These are phyloP conservation scores for Mesopsocus fuscifrons DNA, from an alignment of 2,888 invertebrate genomes.

Conservation along the genomic window DNA sequence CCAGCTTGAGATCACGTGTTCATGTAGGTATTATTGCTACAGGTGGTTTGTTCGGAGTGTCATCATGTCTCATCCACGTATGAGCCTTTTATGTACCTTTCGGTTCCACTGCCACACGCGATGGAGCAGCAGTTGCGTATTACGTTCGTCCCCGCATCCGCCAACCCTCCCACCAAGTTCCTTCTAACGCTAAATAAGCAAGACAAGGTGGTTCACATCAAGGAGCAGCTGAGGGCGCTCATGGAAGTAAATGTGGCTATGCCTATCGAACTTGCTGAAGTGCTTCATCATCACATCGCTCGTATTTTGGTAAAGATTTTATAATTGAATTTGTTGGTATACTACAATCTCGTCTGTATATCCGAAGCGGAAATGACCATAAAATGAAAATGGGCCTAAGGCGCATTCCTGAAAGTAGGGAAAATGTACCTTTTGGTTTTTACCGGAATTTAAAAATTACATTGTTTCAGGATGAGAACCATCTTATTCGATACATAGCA, in stretches of 20 bases:
- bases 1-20: too few species aligned
- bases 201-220: slow-evolving; percentile 32
- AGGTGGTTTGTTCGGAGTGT: slow-evolving; percentile 40
- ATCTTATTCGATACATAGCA: slow-evolving; percentile 30
- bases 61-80: slow-evolving; percentile 39
- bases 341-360: not conserved
- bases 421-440: too few species aligned
- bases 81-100: slow-evolving; percentile 48
- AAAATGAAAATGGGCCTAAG: too few species aligned
- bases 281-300: slow-evolving; percentile 36
- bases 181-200: slow-evolving; percentile 35
- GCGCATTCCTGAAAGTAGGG: too few species aligned
- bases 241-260: slow-evolving; percentile 23
- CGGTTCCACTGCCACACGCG: slow-evolving; percentile 40
- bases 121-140: slow-evolving; percentile 37
- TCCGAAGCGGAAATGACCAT: too few species aligned
- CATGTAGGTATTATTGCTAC: too few species aligned
- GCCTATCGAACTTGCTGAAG: slow-evolving; percentile 33
- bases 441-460: too few species aligned
- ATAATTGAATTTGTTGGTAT: slow-evolving; percentile 8
- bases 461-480: slow-evolving; percentile 31
- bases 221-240: slow-evolving; percentile 28
- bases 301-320: slow-evolving; percentile 31
- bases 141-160: slow-evolving; percentile 30
- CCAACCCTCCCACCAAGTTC: slow-evolving; percentile 26